Conservation (phyloP, 2,797 vertebrate species). For the Smutsia temminckii region DNA sequence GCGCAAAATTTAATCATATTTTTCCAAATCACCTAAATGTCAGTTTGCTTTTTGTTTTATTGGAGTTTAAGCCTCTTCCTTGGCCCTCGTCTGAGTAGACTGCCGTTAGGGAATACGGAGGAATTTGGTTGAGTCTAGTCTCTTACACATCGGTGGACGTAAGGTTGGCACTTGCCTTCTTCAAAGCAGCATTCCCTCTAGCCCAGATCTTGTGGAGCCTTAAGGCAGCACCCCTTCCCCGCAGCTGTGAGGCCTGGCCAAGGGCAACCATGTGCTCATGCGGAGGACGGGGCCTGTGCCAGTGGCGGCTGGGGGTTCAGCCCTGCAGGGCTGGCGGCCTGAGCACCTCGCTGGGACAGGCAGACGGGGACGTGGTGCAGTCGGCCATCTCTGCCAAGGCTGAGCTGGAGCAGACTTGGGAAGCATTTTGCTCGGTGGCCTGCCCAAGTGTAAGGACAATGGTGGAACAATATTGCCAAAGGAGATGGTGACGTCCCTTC, state of each 20-base stretch:
- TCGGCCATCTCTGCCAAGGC: rapidly evolving
- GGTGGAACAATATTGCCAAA: slow-evolving; percentile 52
- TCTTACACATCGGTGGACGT: background rate
- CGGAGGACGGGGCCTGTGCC: background rate
- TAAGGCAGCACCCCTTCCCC: background rate
- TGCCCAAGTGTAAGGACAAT: background rate
- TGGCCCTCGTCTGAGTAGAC: background rate
- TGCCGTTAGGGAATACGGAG: background rate
- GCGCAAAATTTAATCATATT: background rate
- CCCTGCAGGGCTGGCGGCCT: no score
- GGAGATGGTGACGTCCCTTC: slow-evolving; percentile 37
- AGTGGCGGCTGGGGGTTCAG: background rate
- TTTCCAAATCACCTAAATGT: background rate
- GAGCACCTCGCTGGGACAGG: background rate
- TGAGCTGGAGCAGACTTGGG: background rate
- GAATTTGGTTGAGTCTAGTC: background rate
- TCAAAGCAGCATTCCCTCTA: background rate
- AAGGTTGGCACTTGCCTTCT: background rate
- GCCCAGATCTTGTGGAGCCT: background rate
- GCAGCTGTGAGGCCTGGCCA: background rate
- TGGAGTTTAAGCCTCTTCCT: background rate
- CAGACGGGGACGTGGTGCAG: background rate
- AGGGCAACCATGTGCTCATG: background rate
- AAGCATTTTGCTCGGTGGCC: background rate
- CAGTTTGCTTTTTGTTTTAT: background rate